Evolutionary conservation across 2,113 vertebrate species (phyloP), one percentile per base, ranked within the genome.

Genomic region (Platycercus adscitus): DNA sequence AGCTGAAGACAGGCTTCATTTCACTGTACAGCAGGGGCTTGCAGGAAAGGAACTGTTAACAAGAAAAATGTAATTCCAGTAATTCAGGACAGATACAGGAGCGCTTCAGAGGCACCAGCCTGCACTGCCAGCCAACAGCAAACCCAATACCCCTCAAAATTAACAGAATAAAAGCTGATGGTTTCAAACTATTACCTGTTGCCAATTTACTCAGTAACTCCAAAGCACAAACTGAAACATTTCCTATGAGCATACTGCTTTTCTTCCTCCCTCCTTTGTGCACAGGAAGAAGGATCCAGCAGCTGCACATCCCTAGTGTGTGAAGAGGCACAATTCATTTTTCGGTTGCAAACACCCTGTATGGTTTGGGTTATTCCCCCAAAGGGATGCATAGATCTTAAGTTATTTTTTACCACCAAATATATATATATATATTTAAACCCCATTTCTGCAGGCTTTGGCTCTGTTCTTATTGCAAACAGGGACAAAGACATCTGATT

Each of bases 401-500:
- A 43, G 12, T 8, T 14, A 15, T 29, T 73, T 83, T 26, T 81
- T 55, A 10, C 21, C 28, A 41, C 50, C 10, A 69, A 68, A 83
- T 52, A 37, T 0, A 37, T 52, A 37, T 0, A 53, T 3, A 23
- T 18, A 60, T 28, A 23, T 47, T 20, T 63, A 60, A 82, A 86
- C 26, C 10, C 19, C 39, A 33, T 17, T 17, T 8, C 47, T n/a
- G 17, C 20, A 78, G 68, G 58, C 18, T 88, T 55, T 63, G 72
- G 37, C n/a, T 25, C n/a, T 29, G 10, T 52, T 79, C 37, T 52
- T 46, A n/a, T 11, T 17, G 68, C 31, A 86, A 55, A 81, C 8
- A 20, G 2, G 0, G 0, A 0, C 3, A 14, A 55, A 82, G 31
- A 49, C 6, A 3, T n/a, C 43, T 35, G 43, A 78, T 37, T 81